These are phyloP conservation scores for Automeris io DNA, from an alignment of 2,888 invertebrate genomes.

Conservation along the genomic window DNA sequence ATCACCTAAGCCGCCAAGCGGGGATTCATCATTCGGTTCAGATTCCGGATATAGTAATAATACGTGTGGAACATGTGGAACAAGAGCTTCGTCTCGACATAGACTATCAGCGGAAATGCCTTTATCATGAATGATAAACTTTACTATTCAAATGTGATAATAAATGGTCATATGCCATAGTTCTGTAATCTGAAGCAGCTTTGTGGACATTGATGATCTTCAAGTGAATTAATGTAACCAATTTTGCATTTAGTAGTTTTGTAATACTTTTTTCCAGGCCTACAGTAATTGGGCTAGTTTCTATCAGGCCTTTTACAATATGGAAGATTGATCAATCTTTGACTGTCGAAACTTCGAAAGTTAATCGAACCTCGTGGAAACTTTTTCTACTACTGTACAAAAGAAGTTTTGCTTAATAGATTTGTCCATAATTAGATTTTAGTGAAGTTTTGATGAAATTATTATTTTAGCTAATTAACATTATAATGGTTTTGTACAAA, in stretches of 20 bases:
- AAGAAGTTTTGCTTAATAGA: slow-evolving; percentile 38
- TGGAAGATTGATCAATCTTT: slow-evolving; percentile 28
- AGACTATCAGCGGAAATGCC: slow-evolving; percentile 69
- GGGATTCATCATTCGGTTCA: slow-evolving; percentile 88
- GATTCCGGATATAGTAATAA: slow-evolving; percentile 92
- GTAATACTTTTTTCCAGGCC: slow-evolving; percentile 51
- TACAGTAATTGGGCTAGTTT: slow-evolving; percentile 57
- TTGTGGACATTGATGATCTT: background rate
- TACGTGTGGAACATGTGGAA: slow-evolving; percentile 83
- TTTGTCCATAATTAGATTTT: slow-evolving; percentile 32
- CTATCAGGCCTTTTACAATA: slow-evolving; percentile 49
- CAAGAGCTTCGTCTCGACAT: slow-evolving; percentile 74
- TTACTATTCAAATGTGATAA: slow-evolving; percentile 19
- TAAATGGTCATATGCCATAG: slow-evolving; percentile 39
- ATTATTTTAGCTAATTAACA: slow-evolving; percentile 29
- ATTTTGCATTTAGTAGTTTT: slow-evolving; percentile 55
- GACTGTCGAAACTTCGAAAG: slow-evolving; percentile 30
- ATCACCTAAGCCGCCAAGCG: slow-evolving; percentile 79
- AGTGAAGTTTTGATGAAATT: slow-evolving; percentile 32
- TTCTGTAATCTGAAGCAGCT: slow-evolving; percentile 13
- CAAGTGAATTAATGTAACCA: slow-evolving; percentile 17
- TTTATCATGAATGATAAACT: slow-evolving; percentile 59
- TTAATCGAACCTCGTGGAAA: slow-evolving; percentile 23
- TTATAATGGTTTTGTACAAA: slow-evolving; percentile 49
- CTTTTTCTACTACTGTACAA: slow-evolving; percentile 60